Conservation (phyloP, 2,888 invertebrate genomes). For the Lasioglossum leucozonium region DNA sequence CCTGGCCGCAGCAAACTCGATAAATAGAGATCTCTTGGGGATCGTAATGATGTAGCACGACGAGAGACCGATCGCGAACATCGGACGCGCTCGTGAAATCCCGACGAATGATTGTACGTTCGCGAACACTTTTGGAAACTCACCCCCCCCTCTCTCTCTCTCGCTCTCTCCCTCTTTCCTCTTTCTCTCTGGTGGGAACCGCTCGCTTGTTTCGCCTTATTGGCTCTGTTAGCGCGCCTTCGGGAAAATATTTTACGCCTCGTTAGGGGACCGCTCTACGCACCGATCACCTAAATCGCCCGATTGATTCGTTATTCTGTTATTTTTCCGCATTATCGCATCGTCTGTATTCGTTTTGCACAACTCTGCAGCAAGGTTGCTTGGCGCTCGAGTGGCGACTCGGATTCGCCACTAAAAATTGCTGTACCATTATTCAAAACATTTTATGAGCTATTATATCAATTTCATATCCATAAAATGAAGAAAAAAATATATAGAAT, state of each 20-base stretch:
- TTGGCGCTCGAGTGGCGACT: too few relatives aligned
- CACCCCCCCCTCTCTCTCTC: too few relatives aligned
- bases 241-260: neutral
- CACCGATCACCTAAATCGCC: neutral
- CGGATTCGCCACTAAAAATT: too few relatives aligned
- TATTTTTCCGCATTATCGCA: too few relatives aligned
- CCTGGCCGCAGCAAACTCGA: constrained; percentile 17
- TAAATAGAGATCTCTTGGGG: constrained; percentile 33
- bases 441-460: too few relatives aligned
- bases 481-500: too few relatives aligned
- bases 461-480: too few relatives aligned
- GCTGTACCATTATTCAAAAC: too few relatives aligned
- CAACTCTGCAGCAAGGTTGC: too few relatives aligned
- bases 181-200: too few relatives aligned
- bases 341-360: neutral
- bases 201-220: neutral
- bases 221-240: neutral
- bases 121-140: constrained; percentile 12
- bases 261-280: neutral
- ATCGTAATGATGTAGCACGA: constrained; percentile 32
- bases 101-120: constrained; percentile 18
- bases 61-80: neutral
- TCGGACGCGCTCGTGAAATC: constrained; percentile 6
- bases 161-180: too few relatives aligned
- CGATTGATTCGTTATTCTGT: too few relatives aligned